These are phyloP conservation scores for Oscheius sp. DNA, from an alignment of 2,888 invertebrate genomes.

Conservation along the genomic window DNA sequence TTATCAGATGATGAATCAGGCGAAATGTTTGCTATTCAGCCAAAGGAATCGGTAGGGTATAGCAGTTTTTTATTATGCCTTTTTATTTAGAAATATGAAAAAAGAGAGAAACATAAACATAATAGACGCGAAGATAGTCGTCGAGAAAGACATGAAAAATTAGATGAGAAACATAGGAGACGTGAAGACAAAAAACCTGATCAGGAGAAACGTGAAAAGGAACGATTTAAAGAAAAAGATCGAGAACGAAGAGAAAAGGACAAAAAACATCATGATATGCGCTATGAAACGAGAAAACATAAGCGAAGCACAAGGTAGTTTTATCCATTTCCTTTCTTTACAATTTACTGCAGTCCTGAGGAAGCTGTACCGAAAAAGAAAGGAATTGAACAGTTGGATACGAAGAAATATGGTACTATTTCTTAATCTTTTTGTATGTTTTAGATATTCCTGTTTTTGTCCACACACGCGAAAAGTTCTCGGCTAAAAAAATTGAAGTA, in stretches of 20 bases:
- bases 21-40: constrained; percentile 55
- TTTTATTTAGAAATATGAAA: constrained; percentile 3
- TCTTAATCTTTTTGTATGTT: background rate
- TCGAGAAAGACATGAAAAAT: background rate
- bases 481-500: constrained; percentile 14
- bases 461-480: background rate
- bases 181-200: background rate
- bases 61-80: background rate
- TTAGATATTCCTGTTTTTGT: constrained; percentile 12
- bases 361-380: background rate
- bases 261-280: constrained; percentile 9
- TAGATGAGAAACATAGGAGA: constrained; percentile 4
- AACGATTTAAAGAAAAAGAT: background rate
- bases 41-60: constrained; percentile 42
- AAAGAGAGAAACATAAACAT: constrained; percentile 8
- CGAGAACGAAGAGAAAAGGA: constrained; percentile 21
- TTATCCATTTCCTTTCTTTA: too few species aligned
- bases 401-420: constrained; percentile 3
- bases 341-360: too few species aligned
- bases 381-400: constrained; percentile 10
- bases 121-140: constrained; percentile 19
- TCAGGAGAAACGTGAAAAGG: constrained; percentile 7
- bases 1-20: constrained; percentile 47
- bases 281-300: constrained; percentile 10
- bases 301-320: constrained; percentile 12